Evolutionary conservation across 2,888 invertebrate species (phyloP), one percentile per base, ranked within the genome.

Genomic region (Polydrusus cervinus): DNA sequence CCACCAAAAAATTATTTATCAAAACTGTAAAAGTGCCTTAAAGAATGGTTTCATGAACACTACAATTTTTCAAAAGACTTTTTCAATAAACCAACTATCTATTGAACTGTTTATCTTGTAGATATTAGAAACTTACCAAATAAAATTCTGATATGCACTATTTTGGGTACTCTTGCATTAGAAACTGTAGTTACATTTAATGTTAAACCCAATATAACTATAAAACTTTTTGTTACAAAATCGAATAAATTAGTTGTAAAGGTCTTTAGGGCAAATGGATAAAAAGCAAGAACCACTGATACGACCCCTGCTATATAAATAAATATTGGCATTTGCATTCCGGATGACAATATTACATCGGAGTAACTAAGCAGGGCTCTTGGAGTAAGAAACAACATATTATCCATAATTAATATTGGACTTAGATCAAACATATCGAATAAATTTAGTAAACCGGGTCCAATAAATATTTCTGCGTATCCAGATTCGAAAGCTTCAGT

Each of bases 391-490:
- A 69, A 47, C 16, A 69, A 0, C 9, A 60, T 14, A 60, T 69
- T 47, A 47, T 69, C 45, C n/a, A 3, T 6, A 13, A 49, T 30
- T 9, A 69, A 16, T 16, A 47, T 60, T 13, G 69, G 69, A 11
- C 69, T 53, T 3, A 69, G 30, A 49, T 69, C 69, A 30, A 60
- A 16, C 9, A 69, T 11, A 3, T 47, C 60, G 11, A 45, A 47
- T 14, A 53, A 8, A n/a, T n/a, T 30, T n/a, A 53, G 25, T n/a
- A n/a, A 0, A 13, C 53, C 53, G 2, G 71, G 34, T n/a, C 71
- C 71, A 6, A 71, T 55, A 64, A 53, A 71, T 13, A 71, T 40
- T 8, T 71, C 71, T 13, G 71, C 64, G 16, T 71, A 71, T 30
- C 53, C 71, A 64, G 62, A 40, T n/a, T 64, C 51, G 30, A 71